These are phyloP conservation scores for Drosophila dunni DNA, from an alignment of 1,140 invertebrate genomes.

Conservation along the genomic window DNA sequence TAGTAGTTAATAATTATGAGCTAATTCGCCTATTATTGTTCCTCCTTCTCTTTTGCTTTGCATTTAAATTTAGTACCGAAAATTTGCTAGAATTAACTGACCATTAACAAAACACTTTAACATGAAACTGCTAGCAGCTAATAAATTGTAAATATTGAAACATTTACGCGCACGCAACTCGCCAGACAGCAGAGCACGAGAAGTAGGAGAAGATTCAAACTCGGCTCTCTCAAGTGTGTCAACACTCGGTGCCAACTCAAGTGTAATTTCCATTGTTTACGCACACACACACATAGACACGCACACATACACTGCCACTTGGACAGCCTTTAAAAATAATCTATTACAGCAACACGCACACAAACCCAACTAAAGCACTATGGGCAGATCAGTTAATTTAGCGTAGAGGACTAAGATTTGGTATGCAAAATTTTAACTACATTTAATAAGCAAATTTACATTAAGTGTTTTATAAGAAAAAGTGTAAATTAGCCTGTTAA, in stretches of 20 bases:
- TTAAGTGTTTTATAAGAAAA: too few relatives aligned
- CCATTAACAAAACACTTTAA: too few relatives aligned
- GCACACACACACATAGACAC: slow-evolving; percentile 46
- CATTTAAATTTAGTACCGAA: too few relatives aligned
- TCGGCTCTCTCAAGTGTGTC: slow-evolving; percentile 62
- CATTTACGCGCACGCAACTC: slow-evolving; percentile 69
- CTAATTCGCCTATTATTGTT: too few relatives aligned
- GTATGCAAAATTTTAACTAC: too few relatives aligned
- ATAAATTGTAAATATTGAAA: slow-evolving; percentile 78
- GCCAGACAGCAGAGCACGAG: slow-evolving; percentile 5
- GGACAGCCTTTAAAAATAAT: slow-evolving; percentile 51
- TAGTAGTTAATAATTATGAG: too few relatives aligned
- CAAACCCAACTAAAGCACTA: background rate
- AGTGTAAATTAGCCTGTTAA: too few relatives aligned
- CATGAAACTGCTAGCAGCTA: slow-evolving; percentile 52
- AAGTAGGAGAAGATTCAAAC: slow-evolving; percentile 32
- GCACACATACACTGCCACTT: slow-evolving; percentile 9
- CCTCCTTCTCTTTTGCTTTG: too few relatives aligned
- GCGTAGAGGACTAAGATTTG: too few relatives aligned
- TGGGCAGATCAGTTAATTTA: too few relatives aligned
- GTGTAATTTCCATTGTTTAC: slow-evolving; percentile 77
- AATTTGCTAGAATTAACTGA: too few relatives aligned
- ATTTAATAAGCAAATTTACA: too few relatives aligned
- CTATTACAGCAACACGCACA: slow-evolving; percentile 48
- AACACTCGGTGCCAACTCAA: slow-evolving; percentile 66